Percentiles rank a stretch among this genome's conserved stretches.
Evolutionary conservation across 2,888 invertebrate genomes (phyloP).

Genomic region (Melipona beecheii): DNA sequence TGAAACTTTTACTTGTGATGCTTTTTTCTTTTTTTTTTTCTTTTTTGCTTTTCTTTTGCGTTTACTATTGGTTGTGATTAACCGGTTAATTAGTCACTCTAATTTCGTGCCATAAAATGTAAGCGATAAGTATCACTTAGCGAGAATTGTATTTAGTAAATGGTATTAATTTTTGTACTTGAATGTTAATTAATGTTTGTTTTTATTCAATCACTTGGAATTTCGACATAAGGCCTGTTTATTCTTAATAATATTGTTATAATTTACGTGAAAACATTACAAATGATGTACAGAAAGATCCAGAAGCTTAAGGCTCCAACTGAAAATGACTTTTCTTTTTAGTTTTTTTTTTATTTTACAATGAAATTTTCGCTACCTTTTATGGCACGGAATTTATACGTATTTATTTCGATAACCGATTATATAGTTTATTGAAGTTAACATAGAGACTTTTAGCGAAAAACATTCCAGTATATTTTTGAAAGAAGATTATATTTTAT

Average conservation of each 20-base stretch:
- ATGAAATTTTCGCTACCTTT: not conserved
- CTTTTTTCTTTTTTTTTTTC: not conserved
- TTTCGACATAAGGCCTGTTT: not conserved
- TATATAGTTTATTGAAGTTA: conserved; percentile 1
- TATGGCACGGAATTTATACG: not conserved
- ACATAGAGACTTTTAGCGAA: not conserved
- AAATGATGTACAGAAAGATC: not conserved
- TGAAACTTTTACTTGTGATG: not conserved
- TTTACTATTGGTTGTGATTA: not conserved
- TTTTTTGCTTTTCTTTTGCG: not conserved
- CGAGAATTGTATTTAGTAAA: not conserved
- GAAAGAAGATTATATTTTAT: not conserved
- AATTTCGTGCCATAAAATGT: conserved; percentile 16
- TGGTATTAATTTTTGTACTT: not conserved
- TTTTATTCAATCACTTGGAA: not conserved
- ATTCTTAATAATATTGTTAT: too few relatives aligned
- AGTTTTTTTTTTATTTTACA: not conserved
- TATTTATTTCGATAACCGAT: not conserved
- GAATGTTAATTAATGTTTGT: not conserved
- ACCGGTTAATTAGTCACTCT: too few relatives aligned
- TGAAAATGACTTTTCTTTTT: not conserved
- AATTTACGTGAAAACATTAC: not conserved
- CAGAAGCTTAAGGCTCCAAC: not conserved
- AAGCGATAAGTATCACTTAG: not conserved
- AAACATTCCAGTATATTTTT: conserved; percentile 25